phyloP scores from a whole-genome alignment of 1,140 invertebrate species.

The Panagrolaimus sp. region DNA sequence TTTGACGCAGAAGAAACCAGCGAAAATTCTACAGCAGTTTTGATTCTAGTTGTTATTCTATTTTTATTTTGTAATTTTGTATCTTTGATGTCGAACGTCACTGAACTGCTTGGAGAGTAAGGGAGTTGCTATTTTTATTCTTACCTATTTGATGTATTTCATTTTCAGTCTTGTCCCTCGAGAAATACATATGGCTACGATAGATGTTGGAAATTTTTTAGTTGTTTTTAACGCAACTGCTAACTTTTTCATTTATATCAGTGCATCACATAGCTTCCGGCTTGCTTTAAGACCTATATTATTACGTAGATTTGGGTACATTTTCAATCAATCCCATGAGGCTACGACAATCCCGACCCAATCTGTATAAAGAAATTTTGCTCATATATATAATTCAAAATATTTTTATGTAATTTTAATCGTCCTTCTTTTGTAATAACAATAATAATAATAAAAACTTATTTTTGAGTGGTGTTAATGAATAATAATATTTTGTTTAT shows the following conservation, averaged over 20 bases:
- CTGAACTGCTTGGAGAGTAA: constrained; percentile 11
- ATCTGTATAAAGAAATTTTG: constrained; percentile 1
- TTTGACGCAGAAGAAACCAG: neutral
- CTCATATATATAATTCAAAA: no score
- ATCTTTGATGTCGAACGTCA: constrained; percentile 10
- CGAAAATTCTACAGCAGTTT: constrained; percentile 1
- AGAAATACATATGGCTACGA: constrained; percentile 9
- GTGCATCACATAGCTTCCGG: neutral
- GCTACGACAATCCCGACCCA: neutral
- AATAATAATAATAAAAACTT: no score
- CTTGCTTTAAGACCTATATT: neutral
- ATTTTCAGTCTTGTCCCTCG: constrained; percentile 5
- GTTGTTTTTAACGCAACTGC: constrained; percentile 9
- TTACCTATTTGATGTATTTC: neutral
- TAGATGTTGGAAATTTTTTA: constrained; percentile 5
- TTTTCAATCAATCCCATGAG: neutral
- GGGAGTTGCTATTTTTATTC: neutral
- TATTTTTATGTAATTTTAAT: no score
- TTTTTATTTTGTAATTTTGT: constrained; percentile 7
- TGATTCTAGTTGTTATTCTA: neutral
- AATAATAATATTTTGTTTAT: no score
- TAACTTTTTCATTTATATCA: constrained; percentile 5
- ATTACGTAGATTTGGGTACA: neutral
- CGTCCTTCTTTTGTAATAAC: no score
- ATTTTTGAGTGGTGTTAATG: no score